Conservation (phyloP, 2,113 vertebrate genomes). For the Microtus oregoni region DNA sequence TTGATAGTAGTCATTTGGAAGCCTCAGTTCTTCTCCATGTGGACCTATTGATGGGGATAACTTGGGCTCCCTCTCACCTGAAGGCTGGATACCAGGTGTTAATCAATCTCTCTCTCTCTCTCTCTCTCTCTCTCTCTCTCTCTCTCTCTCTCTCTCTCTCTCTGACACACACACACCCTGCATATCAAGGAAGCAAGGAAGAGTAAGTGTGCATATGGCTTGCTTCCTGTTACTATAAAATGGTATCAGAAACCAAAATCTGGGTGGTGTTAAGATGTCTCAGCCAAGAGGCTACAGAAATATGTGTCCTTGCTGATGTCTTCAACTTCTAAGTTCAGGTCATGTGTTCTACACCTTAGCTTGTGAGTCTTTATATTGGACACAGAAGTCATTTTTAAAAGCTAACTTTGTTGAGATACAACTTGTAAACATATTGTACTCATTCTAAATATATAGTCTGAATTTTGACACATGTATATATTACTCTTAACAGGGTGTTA, state of each 20-base stretch:
- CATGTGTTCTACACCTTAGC: neutral
- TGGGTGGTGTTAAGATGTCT: neutral
- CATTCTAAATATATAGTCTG: neutral
- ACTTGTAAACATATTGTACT: neutral
- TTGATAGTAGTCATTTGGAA: neutral
- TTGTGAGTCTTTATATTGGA: neutral
- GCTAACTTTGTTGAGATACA: neutral
- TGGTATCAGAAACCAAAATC: no score
- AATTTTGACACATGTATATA: neutral
- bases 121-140: neutral
- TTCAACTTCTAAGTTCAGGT: neutral
- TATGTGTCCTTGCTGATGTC: neutral
- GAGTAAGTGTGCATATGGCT: no score
- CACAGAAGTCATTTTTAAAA: neutral
- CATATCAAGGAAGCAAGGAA: neutral
- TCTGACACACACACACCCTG: neutral
- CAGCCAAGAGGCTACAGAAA: neutral
- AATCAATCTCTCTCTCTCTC: neutral
- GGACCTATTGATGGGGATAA: neutral
- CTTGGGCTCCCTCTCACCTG: neutral
- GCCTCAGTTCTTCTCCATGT: neutral
- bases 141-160: no score
- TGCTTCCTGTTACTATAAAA: neutral
- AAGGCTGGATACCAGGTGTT: neutral
- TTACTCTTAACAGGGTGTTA: neutral